Evolutionary conservation across 1,140 invertebrate species (phyloP).

Genomic region (Dolichoris vasculosae): DNA sequence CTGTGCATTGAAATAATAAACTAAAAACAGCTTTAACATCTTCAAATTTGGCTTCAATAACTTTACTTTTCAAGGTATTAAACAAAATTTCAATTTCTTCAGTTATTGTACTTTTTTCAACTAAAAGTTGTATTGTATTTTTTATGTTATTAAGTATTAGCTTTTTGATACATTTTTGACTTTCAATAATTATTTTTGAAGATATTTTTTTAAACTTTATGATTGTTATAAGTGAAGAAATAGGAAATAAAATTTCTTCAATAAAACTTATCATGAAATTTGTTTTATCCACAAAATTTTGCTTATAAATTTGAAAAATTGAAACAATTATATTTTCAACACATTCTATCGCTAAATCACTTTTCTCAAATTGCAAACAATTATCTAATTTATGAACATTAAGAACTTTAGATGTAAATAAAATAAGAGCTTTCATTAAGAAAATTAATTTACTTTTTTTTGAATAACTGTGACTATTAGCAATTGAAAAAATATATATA

Average conservation of each 20-base stretch:
- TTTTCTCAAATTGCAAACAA: neutral
- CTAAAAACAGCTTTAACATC: conserved; percentile 52
- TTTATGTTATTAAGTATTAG: conserved; percentile 53
- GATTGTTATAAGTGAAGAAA: conserved; percentile 52
- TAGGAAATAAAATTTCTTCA: conserved; percentile 58
- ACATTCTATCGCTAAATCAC: conserved; percentile 17
- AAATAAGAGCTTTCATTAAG: conserved; percentile 28
- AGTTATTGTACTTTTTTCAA: conserved; percentile 36
- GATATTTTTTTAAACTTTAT: conserved; percentile 53
- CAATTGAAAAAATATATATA: conserved; percentile 56
- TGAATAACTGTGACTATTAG: conserved; percentile 23
- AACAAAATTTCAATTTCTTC: conserved; percentile 53
- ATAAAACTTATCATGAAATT: conserved; percentile 56
- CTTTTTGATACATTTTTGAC: conserved; percentile 61
- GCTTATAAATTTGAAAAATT: conserved; percentile 57
- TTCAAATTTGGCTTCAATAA: conserved; percentile 39
- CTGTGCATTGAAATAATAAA: conserved; percentile 55
- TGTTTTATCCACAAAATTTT: conserved; percentile 52
- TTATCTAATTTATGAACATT: neutral
- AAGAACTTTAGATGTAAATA: conserved; percentile 28
- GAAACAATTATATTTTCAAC: conserved; percentile 17
- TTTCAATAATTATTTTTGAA: conserved; percentile 52
- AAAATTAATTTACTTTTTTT: conserved; percentile 13
- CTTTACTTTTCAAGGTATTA: conserved; percentile 52
- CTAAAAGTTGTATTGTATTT: conserved; percentile 42